Base-by-base conservation (phyloP, 2,888 invertebrate genomes). In the Lithosia quadra region DNA sequence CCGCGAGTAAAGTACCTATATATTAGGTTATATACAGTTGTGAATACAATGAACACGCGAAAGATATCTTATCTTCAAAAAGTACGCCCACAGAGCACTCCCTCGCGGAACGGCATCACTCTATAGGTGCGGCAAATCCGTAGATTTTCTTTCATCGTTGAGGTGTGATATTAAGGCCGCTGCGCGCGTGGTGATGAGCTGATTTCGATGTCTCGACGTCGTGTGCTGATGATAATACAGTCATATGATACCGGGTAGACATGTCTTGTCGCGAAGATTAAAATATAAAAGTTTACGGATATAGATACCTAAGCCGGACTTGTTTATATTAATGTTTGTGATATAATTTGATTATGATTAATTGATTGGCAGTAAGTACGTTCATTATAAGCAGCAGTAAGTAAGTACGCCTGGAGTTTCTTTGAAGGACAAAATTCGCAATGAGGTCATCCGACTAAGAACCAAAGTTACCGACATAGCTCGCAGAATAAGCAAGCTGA, bases 21-120 rank as follows among this genome's bases (percentile, higher is more conserved):
- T 18, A 43, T 18, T 7, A 18, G 18, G 18, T 18, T 15, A 43
- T 15, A 39, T 43, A 18, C 18, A 0, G 18, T 4, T 5, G 8
- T 43, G 8, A 18, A 18, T 43, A 18, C 4, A 15, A 18, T 43
- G 43, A 1, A 49, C 9, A n/a, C 9, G 49, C 49, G 8, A 5
- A n/a, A 49, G 9, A 49, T 49, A 49, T n/a, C 49, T 49, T 49
- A 49, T 49, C 49, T 49, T 1, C 9, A 9, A 2, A 49, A 2
- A n/a, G n/a, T n/a, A 49, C 49, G 49, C 49, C 49, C 49, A 49
- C 49, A 49, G 49, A 49, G 49, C 49, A 49, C 49, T 49, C 49
- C 49, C n/a, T 49, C n/a, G 2, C 8, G 9, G 2, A 49, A 4
- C 9, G 18, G 18, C 49, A 49, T 49, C 49, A 49, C 49, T 18